Evolutionary conservation across 2,797 vertebrate genomes (phyloP).

Genomic region (Coranthus polyacanthus): DNA sequence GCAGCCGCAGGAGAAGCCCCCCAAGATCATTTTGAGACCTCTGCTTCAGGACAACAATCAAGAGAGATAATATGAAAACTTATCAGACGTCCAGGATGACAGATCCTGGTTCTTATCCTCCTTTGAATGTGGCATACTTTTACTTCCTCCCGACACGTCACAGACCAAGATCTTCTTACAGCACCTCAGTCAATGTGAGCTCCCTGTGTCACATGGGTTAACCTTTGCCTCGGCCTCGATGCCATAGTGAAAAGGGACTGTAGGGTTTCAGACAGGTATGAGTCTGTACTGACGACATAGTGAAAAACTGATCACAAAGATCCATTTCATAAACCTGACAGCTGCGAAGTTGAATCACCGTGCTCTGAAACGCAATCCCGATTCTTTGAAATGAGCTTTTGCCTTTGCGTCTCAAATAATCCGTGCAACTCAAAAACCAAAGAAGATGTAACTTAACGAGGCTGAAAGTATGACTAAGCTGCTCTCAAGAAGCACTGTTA

Average conservation of each 20-base stretch:
- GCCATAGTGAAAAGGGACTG: conserved; percentile 27
- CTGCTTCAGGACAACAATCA: conserved; percentile 28
- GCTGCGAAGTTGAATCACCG: conserved; percentile 3
- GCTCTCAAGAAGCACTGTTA: conserved; percentile 27
- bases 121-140: conserved; percentile 27
- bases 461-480: conserved; percentile 37
- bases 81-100: conserved; percentile 10
- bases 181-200: conserved; percentile 41
- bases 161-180: conserved; percentile 44
- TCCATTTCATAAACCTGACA: conserved; percentile 3
- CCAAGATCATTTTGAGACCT: conserved; percentile 34
- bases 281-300: conserved; percentile 11
- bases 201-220: conserved; percentile 39
- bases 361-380: neutral
- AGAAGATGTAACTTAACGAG: neutral
- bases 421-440: neutral
- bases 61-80: conserved; percentile 12
- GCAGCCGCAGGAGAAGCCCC: conserved; percentile 25
- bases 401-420: conserved; percentile 12
- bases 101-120: neutral
- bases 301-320: conserved; percentile 45
- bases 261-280: conserved; percentile 2
- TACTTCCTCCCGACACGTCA: conserved; percentile 34
- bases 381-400: neutral
- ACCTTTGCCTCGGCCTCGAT: conserved; percentile 44